A percentile compares a stretch with the other conserved stretches of the same genome.
Conservation (phyloP, 2,797 vertebrate genomes). For the Phalloptychus januarius region DNA sequence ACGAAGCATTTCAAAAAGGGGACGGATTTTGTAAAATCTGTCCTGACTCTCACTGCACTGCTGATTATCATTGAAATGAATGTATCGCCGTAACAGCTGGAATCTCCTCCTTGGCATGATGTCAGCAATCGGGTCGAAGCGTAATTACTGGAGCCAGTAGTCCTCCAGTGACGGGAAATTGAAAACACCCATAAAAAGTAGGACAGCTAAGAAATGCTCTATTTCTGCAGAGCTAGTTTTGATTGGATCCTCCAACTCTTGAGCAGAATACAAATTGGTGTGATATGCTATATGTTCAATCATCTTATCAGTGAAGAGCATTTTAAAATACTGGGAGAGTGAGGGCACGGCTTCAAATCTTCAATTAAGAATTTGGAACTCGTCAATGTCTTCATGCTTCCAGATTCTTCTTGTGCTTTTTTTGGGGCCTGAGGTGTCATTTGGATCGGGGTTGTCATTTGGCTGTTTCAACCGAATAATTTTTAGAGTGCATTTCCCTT, state of each 20-base stretch:
- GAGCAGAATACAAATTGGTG: slow-evolving; percentile 40
- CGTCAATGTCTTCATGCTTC: slow-evolving; percentile 1
- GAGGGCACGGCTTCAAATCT: slow-evolving; percentile 28
- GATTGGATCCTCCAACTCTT: slow-evolving; percentile 37
- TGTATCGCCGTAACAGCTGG: background rate
- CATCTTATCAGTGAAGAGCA: slow-evolving; percentile 40
- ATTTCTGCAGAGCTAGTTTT: slow-evolving; percentile 38
- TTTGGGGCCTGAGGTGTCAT: background rate
- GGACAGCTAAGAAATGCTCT: slow-evolving; percentile 26
- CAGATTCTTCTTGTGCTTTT: background rate
- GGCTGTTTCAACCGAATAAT: too few relatives aligned
- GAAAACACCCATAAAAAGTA: slow-evolving; percentile 41
- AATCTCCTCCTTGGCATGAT: slow-evolving; percentile 25
- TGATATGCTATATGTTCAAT: slow-evolving; percentile 38
- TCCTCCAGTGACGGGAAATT: slow-evolving; percentile 20
- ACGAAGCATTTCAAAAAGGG: slow-evolving; percentile 25
- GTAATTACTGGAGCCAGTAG: slow-evolving; percentile 30
- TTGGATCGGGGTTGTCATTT: background rate
- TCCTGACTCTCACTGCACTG: slow-evolving; percentile 17
- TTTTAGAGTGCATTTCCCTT: too few relatives aligned
- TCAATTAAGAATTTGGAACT: background rate
- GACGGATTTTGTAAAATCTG: slow-evolving; percentile 34
- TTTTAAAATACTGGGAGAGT: slow-evolving; percentile 46
- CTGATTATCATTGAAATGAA: slow-evolving; percentile 1
- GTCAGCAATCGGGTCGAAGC: slow-evolving; percentile 14